Base-by-base conservation (phyloP, 2,113 vertebrate species). In the Elephas maximus region DNA sequence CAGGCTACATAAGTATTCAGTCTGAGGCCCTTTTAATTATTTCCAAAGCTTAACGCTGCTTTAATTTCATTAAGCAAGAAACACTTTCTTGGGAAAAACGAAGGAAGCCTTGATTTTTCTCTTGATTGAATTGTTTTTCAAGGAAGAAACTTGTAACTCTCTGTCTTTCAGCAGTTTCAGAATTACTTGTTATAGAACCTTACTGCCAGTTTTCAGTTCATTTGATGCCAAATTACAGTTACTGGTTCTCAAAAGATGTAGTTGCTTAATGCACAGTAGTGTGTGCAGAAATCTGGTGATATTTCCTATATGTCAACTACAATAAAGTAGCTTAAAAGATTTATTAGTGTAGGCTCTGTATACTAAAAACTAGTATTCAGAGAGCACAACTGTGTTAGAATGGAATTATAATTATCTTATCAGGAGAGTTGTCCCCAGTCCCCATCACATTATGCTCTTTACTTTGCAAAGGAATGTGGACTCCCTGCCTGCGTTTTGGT, bases 31-130 rank as follows among this genome's bases (percentile, higher is more conserved):
- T 30, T 76, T 84, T 89, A 87, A 33, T 51, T 74, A 78, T 28
- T 6, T 14, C 4, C 60, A 23, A 88, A 62, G 74, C 8, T 81
- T 80, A 67, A 67, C 30, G 18, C 51, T 77, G 6, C 24, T 82
- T 85, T 90, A 82, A 7, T 86, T 83, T 92, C 18, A 67, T 65
- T 74, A 65, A 80, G 26, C 18, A 95, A 37, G 57, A 92, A 82
- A 48, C 76, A 28, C 20, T 83, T 95, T 84, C 37, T 81, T 95
- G 53, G 15, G 20, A 67, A 62, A 90, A 65, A 24, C 57, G 18
- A 37, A 14, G 74, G 15, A 88, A 88, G 44, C 51, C n/a, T 86
- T 51, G 17, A 78, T 96, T 94, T 63, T 48, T 48, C 48, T 24
- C 23, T 80, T 10, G 0, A 15, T 37, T 89, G 67, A 86, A 24